Base-by-base conservation (phyloP, 2,888 invertebrate species). In the Rhagophthalmus giganteus region DNA sequence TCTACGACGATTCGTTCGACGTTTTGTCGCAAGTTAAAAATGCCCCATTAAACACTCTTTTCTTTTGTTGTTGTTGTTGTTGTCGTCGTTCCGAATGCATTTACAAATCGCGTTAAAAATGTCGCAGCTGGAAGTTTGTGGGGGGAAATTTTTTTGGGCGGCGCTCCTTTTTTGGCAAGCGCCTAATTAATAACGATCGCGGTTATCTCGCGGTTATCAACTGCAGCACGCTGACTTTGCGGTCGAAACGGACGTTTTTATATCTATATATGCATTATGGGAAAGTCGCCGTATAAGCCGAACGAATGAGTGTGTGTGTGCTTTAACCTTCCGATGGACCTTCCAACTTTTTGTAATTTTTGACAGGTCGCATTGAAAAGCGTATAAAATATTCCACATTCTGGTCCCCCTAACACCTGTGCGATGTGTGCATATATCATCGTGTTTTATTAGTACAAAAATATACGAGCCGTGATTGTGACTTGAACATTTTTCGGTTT, bases 351-450 rank as follows among this genome's bases (percentile, higher is more conserved):
- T 51, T 45, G 30, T 45, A 45, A 45, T 51, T 51, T 51, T 39
- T 51, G 50, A 51, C 50, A 51, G 27, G 33, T 33, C 38, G 38
- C 30, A 42, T 42, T 44, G 42, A 49, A 44, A 54, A 49, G 10
- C 40, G 40, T 42, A 50, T 54, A 54, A 50, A 50, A 54, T 48
- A 53, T 53, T 38, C 39, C 40, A 39, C 41, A 47, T 54, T 54
- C 49, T 54, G 54, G 41, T 24, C 27, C 15, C 54, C 50, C 51
- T 54, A 67, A 71, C 70, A 71, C 70, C 72, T 72, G 70, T 70
- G 69, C 66, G 47, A 54, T 55, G 56, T 60, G 61, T 60, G 61
- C 65, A 65, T 67, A 66, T 72, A 72, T 71, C 72, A 71, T 72
- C 68, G 65, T 67, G 70, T 70, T 70, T 66, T 69, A 67, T 65